Evolutionary conservation across 2,797 vertebrate genomes (phyloP).

Genomic region (Spinus pinus): DNA sequence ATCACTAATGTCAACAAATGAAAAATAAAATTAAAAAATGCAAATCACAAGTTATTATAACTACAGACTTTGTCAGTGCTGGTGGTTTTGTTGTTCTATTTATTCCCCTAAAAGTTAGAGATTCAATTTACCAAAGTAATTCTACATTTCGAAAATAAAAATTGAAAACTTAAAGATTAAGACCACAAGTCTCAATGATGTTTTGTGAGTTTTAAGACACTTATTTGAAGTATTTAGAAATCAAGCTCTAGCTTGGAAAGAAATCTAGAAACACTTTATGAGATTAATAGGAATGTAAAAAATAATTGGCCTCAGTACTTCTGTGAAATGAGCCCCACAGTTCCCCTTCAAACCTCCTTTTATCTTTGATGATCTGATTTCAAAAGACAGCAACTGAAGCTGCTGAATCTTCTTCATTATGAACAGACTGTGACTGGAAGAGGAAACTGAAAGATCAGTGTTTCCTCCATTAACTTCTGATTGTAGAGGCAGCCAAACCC

Average conservation of each 20-base stretch:
- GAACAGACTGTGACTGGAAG: background rate
- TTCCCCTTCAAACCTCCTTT: background rate
- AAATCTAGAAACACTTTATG: background rate
- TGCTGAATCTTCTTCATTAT: background rate
- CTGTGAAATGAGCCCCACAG: background rate
- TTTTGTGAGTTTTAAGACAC: background rate
- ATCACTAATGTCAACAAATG: background rate
- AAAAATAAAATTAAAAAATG: background rate
- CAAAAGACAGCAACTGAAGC: background rate
- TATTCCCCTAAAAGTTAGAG: background rate
- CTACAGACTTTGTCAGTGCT: background rate
- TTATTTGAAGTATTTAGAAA: background rate
- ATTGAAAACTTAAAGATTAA: background rate
- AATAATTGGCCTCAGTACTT: background rate
- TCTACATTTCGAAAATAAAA: background rate
- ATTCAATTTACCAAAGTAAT: background rate
- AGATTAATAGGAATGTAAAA: background rate
- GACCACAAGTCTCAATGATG: background rate
- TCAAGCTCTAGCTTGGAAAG: background rate
- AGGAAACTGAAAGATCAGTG: background rate
- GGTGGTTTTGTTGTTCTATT: background rate
- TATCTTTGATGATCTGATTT: background rate
- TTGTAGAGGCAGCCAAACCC: background rate
- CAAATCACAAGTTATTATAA: background rate
- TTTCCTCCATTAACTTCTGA: background rate